Evolutionary conservation across 2,113 vertebrate genomes (phyloP).

Genomic region (Casuarius casuarius): DNA sequence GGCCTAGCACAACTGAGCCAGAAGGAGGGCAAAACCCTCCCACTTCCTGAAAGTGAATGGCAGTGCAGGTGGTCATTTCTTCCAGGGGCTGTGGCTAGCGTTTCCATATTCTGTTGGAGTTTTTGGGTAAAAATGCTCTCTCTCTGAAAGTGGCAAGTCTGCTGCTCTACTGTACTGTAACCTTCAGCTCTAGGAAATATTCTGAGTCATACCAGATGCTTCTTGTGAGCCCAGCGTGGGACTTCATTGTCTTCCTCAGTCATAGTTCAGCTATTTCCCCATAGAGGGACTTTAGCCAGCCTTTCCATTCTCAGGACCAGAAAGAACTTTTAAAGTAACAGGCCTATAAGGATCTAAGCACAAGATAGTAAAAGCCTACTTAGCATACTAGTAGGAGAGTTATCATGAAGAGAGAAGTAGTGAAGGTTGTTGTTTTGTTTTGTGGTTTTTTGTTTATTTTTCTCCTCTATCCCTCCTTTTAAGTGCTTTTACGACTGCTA

Average conservation of each 20-base stretch:
- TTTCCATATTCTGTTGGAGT: background rate
- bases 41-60: background rate
- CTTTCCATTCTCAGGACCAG: constrained; percentile 29
- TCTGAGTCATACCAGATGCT: constrained; percentile 53
- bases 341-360: background rate
- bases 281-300: background rate
- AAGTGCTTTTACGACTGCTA: background rate
- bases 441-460: background rate
- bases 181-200: constrained; percentile 49
- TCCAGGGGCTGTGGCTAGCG: background rate
- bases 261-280: constrained; percentile 45
- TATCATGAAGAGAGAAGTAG: background rate
- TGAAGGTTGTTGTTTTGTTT: background rate
- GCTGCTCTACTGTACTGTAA: background rate
- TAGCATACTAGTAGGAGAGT: background rate
- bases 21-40: background rate
- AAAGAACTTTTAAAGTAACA: constrained; percentile 25
- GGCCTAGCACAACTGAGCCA: background rate
- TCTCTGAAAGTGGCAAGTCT: constrained; percentile 5
- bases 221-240: background rate
- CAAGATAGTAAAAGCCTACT: background rate
- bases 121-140: background rate
- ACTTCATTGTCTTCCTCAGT: constrained; percentile 55
- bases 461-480: background rate
- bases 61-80: background rate